Percentiles rank a stretch among this genome's conserved stretches.
Conservation (phyloP, 2,113 vertebrate genomes). For the Sinocyclocheilus maitianheensis region DNA sequence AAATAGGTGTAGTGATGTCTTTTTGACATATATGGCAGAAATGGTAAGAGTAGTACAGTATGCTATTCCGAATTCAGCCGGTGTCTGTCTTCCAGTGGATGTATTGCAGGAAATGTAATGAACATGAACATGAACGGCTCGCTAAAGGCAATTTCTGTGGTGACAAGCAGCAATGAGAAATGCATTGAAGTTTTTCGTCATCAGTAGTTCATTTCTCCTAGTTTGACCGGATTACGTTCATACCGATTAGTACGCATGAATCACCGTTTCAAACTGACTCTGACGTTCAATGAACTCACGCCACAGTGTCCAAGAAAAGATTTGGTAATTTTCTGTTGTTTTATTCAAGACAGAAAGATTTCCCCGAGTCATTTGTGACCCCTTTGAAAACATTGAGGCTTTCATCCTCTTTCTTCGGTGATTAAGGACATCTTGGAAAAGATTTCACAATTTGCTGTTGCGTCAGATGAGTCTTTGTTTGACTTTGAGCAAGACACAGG, state of each 20-base stretch:
- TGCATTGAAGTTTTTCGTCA: not conserved
- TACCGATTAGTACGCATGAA: not conserved
- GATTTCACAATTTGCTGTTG: not conserved
- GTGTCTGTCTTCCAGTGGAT: not conserved
- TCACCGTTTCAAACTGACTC: not conserved
- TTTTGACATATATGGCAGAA: not conserved
- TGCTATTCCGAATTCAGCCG: not conserved
- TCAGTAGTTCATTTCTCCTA: not conserved
- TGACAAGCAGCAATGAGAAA: not conserved
- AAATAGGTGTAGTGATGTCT: not conserved
- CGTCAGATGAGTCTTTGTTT: not conserved
- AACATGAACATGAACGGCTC: not conserved
- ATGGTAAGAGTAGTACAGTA: not conserved
- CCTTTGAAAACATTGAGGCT: not conserved
- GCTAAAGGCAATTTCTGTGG: not conserved
- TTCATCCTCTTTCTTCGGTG: not conserved
- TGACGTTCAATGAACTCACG: not conserved
- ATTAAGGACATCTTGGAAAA: not conserved
- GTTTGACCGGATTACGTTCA: not conserved
- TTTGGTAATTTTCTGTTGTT: not conserved
- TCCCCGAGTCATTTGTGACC: not conserved
- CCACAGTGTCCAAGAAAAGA: not conserved
- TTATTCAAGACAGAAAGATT: not conserved
- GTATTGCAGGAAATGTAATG: not conserved
- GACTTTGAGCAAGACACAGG: conserved; percentile 22